Conservation (phyloP, 1,140 invertebrate species). For the Diachasma alloeum region DNA sequence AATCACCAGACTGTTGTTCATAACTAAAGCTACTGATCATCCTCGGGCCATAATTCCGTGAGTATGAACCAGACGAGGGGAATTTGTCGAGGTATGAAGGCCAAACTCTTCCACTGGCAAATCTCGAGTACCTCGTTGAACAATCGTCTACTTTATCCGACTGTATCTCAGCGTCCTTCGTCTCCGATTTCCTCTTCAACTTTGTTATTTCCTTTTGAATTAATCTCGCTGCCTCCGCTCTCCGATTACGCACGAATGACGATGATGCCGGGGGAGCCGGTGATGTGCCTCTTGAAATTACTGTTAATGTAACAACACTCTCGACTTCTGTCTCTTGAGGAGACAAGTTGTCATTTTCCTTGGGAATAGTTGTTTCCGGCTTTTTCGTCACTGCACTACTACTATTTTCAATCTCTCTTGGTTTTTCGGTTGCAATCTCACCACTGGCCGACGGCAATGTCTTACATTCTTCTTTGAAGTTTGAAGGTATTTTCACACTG, state of each 20-base stretch:
- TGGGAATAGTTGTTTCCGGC: background rate
- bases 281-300: constrained; percentile 78
- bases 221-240: constrained; percentile 75
- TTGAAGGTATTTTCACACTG: constrained; percentile 1
- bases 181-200: constrained; percentile 66
- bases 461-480: background rate
- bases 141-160: constrained; percentile 73
- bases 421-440: background rate
- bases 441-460: background rate
- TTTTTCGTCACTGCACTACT: background rate
- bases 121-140: constrained; percentile 70
- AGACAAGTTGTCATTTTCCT: background rate
- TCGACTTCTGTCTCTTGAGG: background rate
- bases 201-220: constrained; percentile 73
- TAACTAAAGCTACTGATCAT: constrained; percentile 48
- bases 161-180: constrained; percentile 73
- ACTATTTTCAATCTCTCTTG: background rate
- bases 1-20: constrained; percentile 27
- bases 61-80: constrained; percentile 37
- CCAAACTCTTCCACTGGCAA: constrained; percentile 65
- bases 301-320: constrained; percentile 61
- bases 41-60: constrained; percentile 43
- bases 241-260: constrained; percentile 69
- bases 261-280: constrained; percentile 76
- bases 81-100: constrained; percentile 72